phyloP scores from a whole-genome alignment of 2,797 vertebrate genomes.

The Leptodactylus fallax region DNA sequence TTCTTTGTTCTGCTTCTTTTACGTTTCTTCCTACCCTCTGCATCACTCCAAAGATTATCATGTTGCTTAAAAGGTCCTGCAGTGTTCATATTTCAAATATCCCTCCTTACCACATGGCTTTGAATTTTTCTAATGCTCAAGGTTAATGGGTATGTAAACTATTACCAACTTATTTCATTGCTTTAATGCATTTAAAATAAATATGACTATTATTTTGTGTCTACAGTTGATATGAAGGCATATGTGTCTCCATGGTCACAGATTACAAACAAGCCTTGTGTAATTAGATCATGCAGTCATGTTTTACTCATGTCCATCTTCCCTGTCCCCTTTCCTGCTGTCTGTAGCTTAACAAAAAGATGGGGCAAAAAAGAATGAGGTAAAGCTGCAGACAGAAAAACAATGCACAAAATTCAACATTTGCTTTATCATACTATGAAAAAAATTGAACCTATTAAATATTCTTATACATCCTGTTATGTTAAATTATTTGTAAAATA shows the following conservation, averaged over 20 bases:
- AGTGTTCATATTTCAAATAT: constrained; percentile 91
- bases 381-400: no score
- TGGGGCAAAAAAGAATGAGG: neutral
- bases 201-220: neutral
- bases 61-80: constrained; percentile 71
- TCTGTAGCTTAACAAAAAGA: neutral
- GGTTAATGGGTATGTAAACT: neutral
- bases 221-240: neutral
- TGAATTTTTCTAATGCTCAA: neutral
- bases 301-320: neutral
- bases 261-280: neutral
- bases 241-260: neutral
- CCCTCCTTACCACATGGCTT: constrained; percentile 73
- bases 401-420: no score
- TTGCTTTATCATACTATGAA: neutral
- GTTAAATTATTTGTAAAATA: neutral
- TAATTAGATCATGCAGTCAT: neutral
- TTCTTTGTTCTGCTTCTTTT: constrained; percentile 78
- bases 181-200: neutral
- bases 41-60: constrained; percentile 72
- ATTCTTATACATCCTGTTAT: neutral
- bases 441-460: neutral
- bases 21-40: constrained; percentile 68
- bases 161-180: neutral
- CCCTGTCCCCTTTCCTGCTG: neutral